A percentile compares a stretch with the other conserved stretches of the same genome.
phyloP scores from a whole-genome alignment of 37 sponge, comb jelly and placozoan genomes.

The Cliona cf. orientalis region DNA sequence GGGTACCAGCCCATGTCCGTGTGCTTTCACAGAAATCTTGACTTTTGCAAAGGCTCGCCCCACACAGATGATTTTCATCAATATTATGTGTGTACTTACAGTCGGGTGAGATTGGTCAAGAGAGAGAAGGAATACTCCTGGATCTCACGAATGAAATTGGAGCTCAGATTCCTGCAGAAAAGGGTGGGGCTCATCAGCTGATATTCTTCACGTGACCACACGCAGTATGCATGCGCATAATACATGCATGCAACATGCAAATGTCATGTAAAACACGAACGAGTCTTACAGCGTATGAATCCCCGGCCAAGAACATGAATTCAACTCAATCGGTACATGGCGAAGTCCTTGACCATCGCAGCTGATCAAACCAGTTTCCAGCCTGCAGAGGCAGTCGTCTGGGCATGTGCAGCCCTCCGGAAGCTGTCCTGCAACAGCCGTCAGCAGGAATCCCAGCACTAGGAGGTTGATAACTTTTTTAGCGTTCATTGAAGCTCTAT shows the following conservation, averaged over 20 bases:
- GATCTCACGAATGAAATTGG: slow-evolving; percentile 18
- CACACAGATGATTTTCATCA: too few relatives aligned
- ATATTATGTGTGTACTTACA: slow-evolving; percentile 46
- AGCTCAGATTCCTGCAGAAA: slow-evolving; percentile 63
- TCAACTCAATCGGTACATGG: slow-evolving; percentile 31
- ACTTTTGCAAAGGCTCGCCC: too few relatives aligned
- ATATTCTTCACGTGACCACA: not conserved
- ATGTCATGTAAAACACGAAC: not conserved
- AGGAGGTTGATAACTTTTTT: too few relatives aligned
- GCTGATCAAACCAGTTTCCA: slow-evolving; percentile 25
- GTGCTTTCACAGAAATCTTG: too few relatives aligned
- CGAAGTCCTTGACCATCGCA: slow-evolving; percentile 16
- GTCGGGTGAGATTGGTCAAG: slow-evolving; percentile 13
- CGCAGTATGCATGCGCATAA: not conserved
- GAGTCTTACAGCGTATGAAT: slow-evolving; percentile 32
- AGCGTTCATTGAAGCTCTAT: too few relatives aligned
- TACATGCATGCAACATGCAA: not conserved
- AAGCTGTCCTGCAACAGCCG: not conserved
- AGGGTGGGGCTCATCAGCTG: slow-evolving; percentile 22
- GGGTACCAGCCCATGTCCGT: too few relatives aligned
- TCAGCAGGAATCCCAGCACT: not conserved
- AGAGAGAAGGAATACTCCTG: slow-evolving; percentile 29
- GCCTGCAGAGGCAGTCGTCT: slow-evolving; percentile 20
- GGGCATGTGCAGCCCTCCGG: slow-evolving; percentile 42
- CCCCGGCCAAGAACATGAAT: slow-evolving; percentile 46